Evolutionary conservation across 2,888 invertebrate genomes (phyloP), one percentile per base, ranked within the genome.

Genomic region (Cinara cedri): DNA sequence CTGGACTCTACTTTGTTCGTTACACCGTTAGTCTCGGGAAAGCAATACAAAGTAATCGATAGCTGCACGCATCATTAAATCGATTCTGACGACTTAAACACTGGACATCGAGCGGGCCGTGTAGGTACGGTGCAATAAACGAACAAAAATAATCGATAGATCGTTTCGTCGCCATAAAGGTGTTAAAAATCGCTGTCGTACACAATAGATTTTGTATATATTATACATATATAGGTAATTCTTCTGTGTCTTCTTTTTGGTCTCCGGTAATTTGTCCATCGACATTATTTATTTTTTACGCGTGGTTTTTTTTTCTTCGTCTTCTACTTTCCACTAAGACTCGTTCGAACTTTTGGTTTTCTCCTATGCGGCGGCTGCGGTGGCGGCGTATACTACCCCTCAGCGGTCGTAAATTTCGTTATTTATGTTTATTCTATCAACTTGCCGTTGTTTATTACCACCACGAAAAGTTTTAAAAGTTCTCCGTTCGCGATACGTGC

Each of bases 401-500:
- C 49, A 55, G 49, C n/a, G 70, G 46, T 70, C 60, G 78, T 78
- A 78, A 68, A 78, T 70, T 78, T 34, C 60, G 78, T 78, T 78
- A 78, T 78, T 78, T 78, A 78, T 78, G 78, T 78, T 78, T 78
- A 78, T 78, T 78, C 78, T 70, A 78, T 78, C 78, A 70, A 78
- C 78, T 70, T 62, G 68, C 78, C 60, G 68, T 78, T 78, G 78
- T 78, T 78, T 78, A 78, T 70, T 78, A 70, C 68, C 34, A 70
- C 78, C 68, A 42, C 26, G 60, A 42, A 78, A 78, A 78, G 78
- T 78, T 78, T 78, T 78, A 26, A 78, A 78, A 70, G 60, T 78
- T 78, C 46, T 60, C 70, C 60, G 60, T 70, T 70, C 46, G 49
- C 70, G 68, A 62, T 78, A 78, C 78, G 78, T 70, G 70, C 78